Conservation (phyloP, 2,113 vertebrate species). For the Ceuthmochares aereus region DNA sequence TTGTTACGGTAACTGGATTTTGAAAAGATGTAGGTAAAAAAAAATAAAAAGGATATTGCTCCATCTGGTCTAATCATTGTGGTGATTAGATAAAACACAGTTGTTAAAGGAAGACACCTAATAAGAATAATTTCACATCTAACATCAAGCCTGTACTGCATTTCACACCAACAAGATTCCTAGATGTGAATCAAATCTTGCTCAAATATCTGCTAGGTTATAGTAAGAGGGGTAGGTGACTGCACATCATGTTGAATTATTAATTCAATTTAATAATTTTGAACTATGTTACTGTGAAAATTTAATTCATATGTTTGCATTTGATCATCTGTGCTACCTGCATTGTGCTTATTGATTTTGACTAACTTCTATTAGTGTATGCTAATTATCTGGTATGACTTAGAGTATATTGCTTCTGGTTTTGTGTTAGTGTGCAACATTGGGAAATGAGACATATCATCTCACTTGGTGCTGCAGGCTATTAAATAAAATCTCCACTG, state of each 20-base stretch:
- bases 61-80: slow-evolving; percentile 68
- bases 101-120: slow-evolving; percentile 59
- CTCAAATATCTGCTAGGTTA: slow-evolving; percentile 22
- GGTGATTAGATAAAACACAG: slow-evolving; percentile 62
- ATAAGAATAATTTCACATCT: slow-evolving; percentile 72
- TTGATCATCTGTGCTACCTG: background rate
- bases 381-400: background rate
- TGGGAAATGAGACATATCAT: background rate
- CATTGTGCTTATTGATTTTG: background rate
- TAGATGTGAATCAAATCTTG: slow-evolving; percentile 50
- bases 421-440: background rate
- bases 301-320: slow-evolving; percentile 9
- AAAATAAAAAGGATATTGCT: background rate
- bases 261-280: slow-evolving; percentile 28
- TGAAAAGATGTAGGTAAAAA: slow-evolving; percentile 23
- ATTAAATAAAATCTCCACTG: background rate
- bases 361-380: background rate
- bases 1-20: slow-evolving; percentile 74
- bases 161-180: slow-evolving; percentile 61
- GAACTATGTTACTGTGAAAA: background rate
- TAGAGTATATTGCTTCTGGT: background rate
- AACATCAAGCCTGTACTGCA: slow-evolving; percentile 41
- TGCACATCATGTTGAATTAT: background rate
- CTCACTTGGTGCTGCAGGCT: background rate
- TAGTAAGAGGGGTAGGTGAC: background rate